Base-by-base conservation (phyloP, 2,888 invertebrate species). In the Tachina fera region DNA sequence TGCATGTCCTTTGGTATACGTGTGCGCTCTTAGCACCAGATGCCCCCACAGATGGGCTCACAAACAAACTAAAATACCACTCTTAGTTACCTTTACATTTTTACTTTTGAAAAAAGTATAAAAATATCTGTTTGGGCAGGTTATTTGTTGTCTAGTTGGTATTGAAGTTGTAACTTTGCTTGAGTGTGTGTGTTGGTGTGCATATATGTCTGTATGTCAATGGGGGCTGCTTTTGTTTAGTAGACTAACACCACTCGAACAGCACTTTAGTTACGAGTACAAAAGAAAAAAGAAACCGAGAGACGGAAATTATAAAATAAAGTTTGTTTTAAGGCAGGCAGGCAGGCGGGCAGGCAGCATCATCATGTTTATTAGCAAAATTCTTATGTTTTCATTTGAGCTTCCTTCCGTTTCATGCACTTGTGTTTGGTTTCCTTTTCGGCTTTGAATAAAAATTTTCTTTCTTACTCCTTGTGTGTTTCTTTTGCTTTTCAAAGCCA, bases 231-330 rank as follows among this genome's bases (percentile, higher is more conserved):
- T 60, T 58, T 56, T 76, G 11, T 43, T 51, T 56, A 19, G 13
- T 68, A 43, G 47, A 47, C 16, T 14, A 16, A 31, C 16, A 43
- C 49, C 56, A n/a, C n/a, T 61, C n/a, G 58, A 41, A 49, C 41
- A 75, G 63, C 45, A 67, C 45, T 72, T 70, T 39, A 58, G 49
- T 11, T 31, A 43, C 43, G 22, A 22, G 22, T 22, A 22, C 3
- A 63, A 53, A 63, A 53, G 5, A 31, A 31, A 31, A 31, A 31
- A 5, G 31, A 6, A 31, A 31, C 31, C 31, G 65, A 31, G 63
- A 58, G 47, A 51, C 22, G 77, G 53, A 77, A 67, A 61, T 72
- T 63, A 65, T 72, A 68, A 77, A 77, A 72, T 65, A 70, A 75
- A 79, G 61, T 67, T 63, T 74, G 47, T 68, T 51, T 67, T 67